phyloP scores from a whole-genome alignment of 2,888 invertebrate species.

The Ectemnius cavifrons region DNA sequence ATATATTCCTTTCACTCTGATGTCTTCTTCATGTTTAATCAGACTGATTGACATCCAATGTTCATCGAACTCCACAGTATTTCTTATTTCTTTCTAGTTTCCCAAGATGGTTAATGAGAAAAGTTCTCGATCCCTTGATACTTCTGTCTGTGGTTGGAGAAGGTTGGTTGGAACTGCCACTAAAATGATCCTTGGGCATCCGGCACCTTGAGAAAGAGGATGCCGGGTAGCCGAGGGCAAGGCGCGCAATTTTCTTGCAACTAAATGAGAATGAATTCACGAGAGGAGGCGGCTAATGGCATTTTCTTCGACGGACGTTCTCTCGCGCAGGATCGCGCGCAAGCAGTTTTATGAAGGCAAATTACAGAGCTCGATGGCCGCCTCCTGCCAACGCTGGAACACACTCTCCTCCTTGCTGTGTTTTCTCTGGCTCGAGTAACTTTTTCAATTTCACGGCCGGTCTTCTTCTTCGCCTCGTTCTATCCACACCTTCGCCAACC shows the following conservation, averaged over 20 bases:
- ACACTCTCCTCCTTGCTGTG: conserved; percentile 40
- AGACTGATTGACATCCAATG: too few relatives aligned
- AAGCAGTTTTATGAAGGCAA: conserved; percentile 75
- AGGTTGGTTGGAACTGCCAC: too few relatives aligned
- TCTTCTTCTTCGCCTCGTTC: conserved; percentile 23
- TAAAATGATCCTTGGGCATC: too few relatives aligned
- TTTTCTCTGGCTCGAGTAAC: conserved; percentile 52
- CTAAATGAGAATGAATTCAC: conserved; percentile 76
- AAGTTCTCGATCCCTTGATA: too few relatives aligned
- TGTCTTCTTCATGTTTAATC: too few relatives aligned
- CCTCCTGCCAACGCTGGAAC: conserved; percentile 70
- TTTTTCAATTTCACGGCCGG: conserved; percentile 67
- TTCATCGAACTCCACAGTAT: too few relatives aligned
- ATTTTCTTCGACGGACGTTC: conserved; percentile 56
- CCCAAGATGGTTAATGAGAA: too few relatives aligned
- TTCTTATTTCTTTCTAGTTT: too few relatives aligned
- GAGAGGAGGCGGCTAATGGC: conserved; percentile 61
- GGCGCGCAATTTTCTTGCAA: conserved; percentile 70
- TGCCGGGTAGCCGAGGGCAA: conserved; percentile 10
- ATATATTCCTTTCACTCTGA: too few relatives aligned
- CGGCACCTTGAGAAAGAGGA: conserved; percentile 42
- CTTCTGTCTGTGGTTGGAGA: too few relatives aligned
- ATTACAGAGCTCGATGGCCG: conserved; percentile 76
- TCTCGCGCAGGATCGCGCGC: conserved; percentile 46
- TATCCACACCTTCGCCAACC: conserved; percentile 2